phyloP scores from a whole-genome alignment of 2,888 invertebrate species.

The Meghimatium bilineatum region DNA sequence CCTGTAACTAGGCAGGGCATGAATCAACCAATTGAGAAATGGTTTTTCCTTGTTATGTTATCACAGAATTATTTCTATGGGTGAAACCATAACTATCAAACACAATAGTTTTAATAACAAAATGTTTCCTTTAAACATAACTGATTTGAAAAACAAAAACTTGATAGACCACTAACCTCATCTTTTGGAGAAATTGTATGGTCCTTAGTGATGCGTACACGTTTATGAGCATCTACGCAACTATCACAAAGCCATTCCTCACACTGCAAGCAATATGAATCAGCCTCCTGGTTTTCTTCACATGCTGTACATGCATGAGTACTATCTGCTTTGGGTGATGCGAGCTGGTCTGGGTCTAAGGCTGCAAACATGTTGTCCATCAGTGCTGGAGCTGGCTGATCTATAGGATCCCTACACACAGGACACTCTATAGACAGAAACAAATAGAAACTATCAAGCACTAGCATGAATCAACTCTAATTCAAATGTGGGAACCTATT shows the following conservation, averaged over 20 bases:
- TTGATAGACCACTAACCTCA: conserved; percentile 34
- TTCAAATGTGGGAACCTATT: too few species aligned
- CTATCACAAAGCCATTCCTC: conserved; percentile 93
- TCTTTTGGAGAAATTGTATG: conserved; percentile 71
- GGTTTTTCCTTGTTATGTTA: too few species aligned
- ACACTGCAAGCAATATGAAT: conserved; percentile 91
- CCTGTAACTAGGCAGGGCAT: too few species aligned
- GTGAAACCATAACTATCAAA: too few species aligned
- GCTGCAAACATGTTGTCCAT: conserved; percentile 53
- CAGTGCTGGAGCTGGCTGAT: conserved; percentile 56
- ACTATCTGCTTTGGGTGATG: conserved; percentile 42
- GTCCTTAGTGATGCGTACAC: conserved; percentile 75
- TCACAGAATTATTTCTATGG: too few species aligned
- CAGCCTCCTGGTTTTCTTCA: conserved; percentile 87
- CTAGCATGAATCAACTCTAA: neutral
- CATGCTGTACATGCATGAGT: conserved; percentile 86
- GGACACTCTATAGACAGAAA: conserved; percentile 50
- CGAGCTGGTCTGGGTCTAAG: conserved; percentile 47
- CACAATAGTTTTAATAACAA: too few species aligned
- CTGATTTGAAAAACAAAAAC: neutral
- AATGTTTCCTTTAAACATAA: neutral
- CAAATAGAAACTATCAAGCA: neutral
- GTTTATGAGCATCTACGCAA: conserved; percentile 82
- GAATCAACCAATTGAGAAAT: too few species aligned
- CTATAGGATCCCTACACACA: conserved; percentile 50